phyloP scores from a whole-genome alignment of 2,888 invertebrate species.

The Acrocyrtus sp. region DNA sequence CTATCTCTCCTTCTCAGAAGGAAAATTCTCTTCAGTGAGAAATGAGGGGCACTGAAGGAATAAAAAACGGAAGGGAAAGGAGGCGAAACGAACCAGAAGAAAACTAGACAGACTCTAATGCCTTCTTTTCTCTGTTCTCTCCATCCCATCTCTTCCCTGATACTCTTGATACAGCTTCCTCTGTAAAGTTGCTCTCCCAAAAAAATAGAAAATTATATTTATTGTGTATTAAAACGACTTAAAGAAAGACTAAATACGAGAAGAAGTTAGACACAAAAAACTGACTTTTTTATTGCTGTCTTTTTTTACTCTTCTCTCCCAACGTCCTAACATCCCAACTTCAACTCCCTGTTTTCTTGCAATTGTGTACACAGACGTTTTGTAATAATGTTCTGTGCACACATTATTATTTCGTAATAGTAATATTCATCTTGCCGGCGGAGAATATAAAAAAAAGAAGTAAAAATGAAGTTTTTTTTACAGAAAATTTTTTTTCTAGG shows the following conservation, averaged over 20 bases:
- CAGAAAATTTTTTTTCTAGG: neutral
- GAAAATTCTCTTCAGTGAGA: neutral
- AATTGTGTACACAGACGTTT: neutral
- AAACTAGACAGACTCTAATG: slow-evolving; percentile 36
- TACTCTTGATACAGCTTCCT: too few species aligned
- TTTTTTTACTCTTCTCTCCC: too few species aligned
- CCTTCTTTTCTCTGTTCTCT: neutral
- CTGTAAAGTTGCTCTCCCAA: too few species aligned
- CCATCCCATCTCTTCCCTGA: too few species aligned
- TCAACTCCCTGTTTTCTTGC: slow-evolving; percentile 23
- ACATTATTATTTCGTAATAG: slow-evolving; percentile 30
- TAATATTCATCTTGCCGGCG: slow-evolving; percentile 1
- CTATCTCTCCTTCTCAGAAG: too few species aligned
- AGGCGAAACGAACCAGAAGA: slow-evolving; percentile 31
- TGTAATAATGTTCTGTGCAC: slow-evolving; percentile 6
- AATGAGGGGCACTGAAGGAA: neutral
- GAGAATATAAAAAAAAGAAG: too few species aligned
- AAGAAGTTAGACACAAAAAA: slow-evolving; percentile 2
- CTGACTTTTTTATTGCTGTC: slow-evolving; percentile 18
- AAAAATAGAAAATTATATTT: neutral
- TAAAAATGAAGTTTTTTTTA: neutral
- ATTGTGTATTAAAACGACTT: slow-evolving; percentile 3
- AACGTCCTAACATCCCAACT: too few species aligned
- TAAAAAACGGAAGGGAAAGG: neutral
- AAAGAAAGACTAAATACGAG: slow-evolving; percentile 5